Evolutionary conservation across 2,113 vertebrate genomes (phyloP).

Genomic region (mouse (Mus musculus)): GRCm39 chr14:77191501-77192000

Average conservation of each 20-base stretch:
- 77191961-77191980: background rate
- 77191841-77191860: background rate
- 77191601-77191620: background rate
- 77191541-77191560: background rate
- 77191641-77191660: background rate
- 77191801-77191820: too few species aligned
- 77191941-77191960: background rate
- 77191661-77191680: background rate
- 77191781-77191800: background rate
- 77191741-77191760: background rate
- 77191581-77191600: background rate
- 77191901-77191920: background rate
- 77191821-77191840: background rate
- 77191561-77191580: background rate
- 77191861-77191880: background rate
- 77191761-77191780: background rate
- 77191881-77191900: background rate
- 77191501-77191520: background rate
- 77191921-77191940: fast-evolving
- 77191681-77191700: background rate
- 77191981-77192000: background rate
- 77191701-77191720: background rate
- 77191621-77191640: background rate
- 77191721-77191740: background rate
- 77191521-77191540: constrained; percentile 24